Base-by-base conservation (phyloP, 2,888 invertebrate genomes). In the Hetaerina titia region DNA sequence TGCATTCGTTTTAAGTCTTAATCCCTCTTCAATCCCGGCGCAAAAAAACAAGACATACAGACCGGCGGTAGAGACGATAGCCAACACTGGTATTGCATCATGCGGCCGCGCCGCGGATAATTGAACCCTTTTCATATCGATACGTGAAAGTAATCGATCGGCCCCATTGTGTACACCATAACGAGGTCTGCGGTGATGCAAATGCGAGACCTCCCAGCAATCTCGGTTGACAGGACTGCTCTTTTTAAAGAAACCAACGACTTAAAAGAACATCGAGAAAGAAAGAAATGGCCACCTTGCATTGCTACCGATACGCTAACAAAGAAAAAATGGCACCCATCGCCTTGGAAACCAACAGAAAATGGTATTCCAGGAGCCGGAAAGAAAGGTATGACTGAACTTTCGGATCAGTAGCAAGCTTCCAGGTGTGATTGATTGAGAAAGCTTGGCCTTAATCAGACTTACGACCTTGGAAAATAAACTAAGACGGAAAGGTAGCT, bases 111-210 rank as follows among this genome's bases (percentile, higher is more conserved):
- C 25, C 9, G 81, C 81, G 31, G 81, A 81, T 81, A 81, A 81
- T 81, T 31, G 81, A 81, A 81, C 25, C 81, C 81, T 81, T 81
- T 81, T 69, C 19, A 11, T 25, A n/a, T 31, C 81, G 11, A 81
- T 81, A 81, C 81, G 81, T 31, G 81, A 81, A 22, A 13, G 81
- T 81, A 81, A 81, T 81, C 81, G 31, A 81, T 81, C 25, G 81
- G 6, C 31, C 81, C 81, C 81, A 81, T 81, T 81, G 81, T 81
- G 81, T 81, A 31, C 81, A 22, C 81, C 81, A 31, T 81, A 81
- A 81, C 81, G 31, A 81, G 81, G 81, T 81, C 11, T 81, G 81
- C 31, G 81, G 81, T 81, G 13, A 81, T 81, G 31, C 81, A 81
- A 81, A 81, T 81, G 31, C 13, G 81, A 81, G 81, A 81, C 15